A percentile compares a stretch with the other conserved stretches of the same genome.
These are phyloP conservation scores for Cordylochernes scorpioides DNA, from an alignment of 2,888 invertebrate species.

Conservation along the genomic window DNA sequence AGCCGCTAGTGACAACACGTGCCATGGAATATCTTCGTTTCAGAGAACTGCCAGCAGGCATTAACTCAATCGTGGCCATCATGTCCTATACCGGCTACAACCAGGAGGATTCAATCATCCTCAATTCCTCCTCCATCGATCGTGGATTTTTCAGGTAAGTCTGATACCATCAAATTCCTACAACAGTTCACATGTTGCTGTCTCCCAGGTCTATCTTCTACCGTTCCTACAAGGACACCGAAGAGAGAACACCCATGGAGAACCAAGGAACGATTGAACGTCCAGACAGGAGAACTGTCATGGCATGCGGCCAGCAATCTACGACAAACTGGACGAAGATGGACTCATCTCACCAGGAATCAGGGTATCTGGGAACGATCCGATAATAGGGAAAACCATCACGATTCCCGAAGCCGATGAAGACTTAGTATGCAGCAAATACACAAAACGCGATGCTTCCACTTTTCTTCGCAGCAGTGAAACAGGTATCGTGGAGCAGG, in stretches of 20 bases:
- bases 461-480: slow-evolving; percentile 96
- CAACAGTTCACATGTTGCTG: background rate
- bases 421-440: slow-evolving; percentile 72
- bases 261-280: slow-evolving; percentile 85
- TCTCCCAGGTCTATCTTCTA: slow-evolving; percentile 56
- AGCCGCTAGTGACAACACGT: slow-evolving; percentile 87
- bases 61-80: slow-evolving; percentile 97
- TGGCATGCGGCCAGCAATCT: slow-evolving; percentile 79
- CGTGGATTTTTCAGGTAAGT: slow-evolving; percentile 63
- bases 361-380: slow-evolving; percentile 96
- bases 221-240: slow-evolving; percentile 82
- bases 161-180: no score
- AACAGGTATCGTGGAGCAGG: slow-evolving; percentile 97
- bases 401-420: slow-evolving; percentile 89
- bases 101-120: slow-evolving; percentile 97
- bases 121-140: slow-evolving; percentile 93
- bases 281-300: slow-evolving; percentile 67
- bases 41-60: slow-evolving; percentile 39
- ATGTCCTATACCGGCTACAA: slow-evolving; percentile 98
- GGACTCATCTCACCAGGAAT: slow-evolving; percentile 96
- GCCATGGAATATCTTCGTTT: slow-evolving; percentile 93
- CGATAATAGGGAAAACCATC: slow-evolving; percentile 94
- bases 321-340: slow-evolving; percentile 96
- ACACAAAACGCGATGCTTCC: slow-evolving; percentile 78
- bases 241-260: slow-evolving; percentile 68